phyloP scores from a whole-genome alignment of 2,888 invertebrate genomes.

The Ametastegia equiseti region DNA sequence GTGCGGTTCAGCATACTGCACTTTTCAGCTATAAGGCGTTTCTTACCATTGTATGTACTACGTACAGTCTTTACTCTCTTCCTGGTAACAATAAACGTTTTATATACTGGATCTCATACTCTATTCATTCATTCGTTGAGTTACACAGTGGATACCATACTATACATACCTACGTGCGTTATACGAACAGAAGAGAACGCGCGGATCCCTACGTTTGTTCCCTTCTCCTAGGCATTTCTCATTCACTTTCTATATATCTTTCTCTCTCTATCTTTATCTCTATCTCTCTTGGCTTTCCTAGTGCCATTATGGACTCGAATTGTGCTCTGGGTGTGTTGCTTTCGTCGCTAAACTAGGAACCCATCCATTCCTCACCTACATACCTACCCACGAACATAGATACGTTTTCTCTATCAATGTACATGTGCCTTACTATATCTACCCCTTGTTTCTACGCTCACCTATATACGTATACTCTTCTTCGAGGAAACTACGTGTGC shows the following conservation, averaged over 20 bases:
- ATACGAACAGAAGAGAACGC: constrained; percentile 26
- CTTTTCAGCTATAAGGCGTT: constrained; percentile 1
- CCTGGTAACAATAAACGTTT: background rate
- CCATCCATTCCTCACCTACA: background rate
- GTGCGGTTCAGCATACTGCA: background rate
- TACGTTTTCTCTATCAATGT: background rate
- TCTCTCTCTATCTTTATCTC: too few species aligned
- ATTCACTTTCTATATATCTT: too few species aligned
- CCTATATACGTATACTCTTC: background rate
- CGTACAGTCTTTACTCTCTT: background rate
- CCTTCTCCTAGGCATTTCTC: too few species aligned
- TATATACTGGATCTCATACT: background rate
- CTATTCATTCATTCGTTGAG: background rate
- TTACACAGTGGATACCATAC: constrained; percentile 9
- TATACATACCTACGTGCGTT: constrained; percentile 5
- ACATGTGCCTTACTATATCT: background rate
- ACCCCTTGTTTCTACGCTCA: background rate
- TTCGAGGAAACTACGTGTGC: background rate
- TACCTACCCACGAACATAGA: background rate
- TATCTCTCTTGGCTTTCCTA: constrained; percentile 14
- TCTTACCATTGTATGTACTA: background rate
- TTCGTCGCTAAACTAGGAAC: constrained; percentile 26
- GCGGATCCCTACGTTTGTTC: constrained; percentile 1
- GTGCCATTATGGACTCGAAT: constrained; percentile 21
- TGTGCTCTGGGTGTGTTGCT: constrained; percentile 19